Evolutionary conservation across 2,113 vertebrate genomes (phyloP), one percentile per base, ranked within the genome.

Genomic region (Eptatretus burgeri): DNA sequence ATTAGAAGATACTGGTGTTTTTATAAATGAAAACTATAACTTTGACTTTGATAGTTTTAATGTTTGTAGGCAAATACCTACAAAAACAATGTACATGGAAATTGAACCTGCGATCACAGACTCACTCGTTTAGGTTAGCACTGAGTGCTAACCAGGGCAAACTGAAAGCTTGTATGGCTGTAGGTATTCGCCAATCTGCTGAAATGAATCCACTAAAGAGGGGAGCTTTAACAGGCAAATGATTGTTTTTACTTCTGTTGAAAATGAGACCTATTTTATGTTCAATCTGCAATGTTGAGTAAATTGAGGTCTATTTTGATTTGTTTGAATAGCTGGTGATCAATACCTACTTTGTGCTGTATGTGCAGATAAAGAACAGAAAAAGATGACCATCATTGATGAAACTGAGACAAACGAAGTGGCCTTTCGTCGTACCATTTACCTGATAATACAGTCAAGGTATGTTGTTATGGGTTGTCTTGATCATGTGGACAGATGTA

Each of bases 361-460:
- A 53, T 62, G 62, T 70, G 50, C 74, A 77, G 72, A 67, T 73
- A 78, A 83, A 72, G 78, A 82, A 70, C 94, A 86, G 72, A 75
- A 82, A 70, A 95, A 86, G 72, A 75, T 98, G 66, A 94, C 85
- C 64, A 93, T 98, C 71, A 81, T 84, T 65, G 91, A 98, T 74
- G 77, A 93, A 77, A 98, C 89, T 13, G 91, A 95, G 76, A 81
- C 94, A 72, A 98, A 98, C 72, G 74, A 95, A 67, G 91, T 98
- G 2, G 82, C 87, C 5, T 98, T 98, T 68, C 84, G 91, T 65
- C 82, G 87, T 70, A 89, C 85, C 65, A 95, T 98, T 75, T 98
- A 98, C 76, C 85, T 98, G 19, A 87, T 85, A 67, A 98, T 94
- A 70, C 91, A 98, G 66, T 98, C 91, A 72, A 98, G 91, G 91